Conservation (phyloP, 2,113 vertebrate genomes). For the Platycercus adscitus region DNA sequence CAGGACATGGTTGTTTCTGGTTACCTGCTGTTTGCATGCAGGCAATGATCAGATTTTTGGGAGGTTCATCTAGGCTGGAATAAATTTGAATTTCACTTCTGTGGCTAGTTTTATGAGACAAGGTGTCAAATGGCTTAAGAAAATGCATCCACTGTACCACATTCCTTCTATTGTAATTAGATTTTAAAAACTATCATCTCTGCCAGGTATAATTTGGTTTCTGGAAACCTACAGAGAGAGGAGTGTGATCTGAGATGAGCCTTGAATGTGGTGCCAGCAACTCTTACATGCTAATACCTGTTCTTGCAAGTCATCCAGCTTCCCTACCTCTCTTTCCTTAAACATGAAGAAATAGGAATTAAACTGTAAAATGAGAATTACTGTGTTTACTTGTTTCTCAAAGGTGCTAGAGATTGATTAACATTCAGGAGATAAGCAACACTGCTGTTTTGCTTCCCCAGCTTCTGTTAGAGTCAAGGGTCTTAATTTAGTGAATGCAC, state of each 20-base stretch:
- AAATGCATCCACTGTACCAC: neutral
- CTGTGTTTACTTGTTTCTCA: neutral
- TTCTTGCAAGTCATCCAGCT: neutral
- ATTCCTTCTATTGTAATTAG: neutral
- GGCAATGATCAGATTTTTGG: neutral
- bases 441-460: neutral
- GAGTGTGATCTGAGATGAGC: neutral
- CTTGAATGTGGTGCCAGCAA: neutral
- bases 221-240: neutral
- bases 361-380: neutral
- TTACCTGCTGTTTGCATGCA: neutral
- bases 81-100: neutral
- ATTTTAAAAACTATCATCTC: neutral
- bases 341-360: neutral
- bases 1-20: accelerated
- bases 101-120: neutral
- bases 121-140: neutral
- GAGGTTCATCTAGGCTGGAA: neutral
- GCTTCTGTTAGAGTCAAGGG: neutral
- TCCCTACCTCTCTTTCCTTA: neutral
- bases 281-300: neutral
- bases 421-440: neutral
- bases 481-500: neutral
- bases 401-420: neutral
- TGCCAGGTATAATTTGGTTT: constrained; percentile 28